These are phyloP conservation scores for Rhabdomys dilectus DNA, from an alignment of 2,113 vertebrate species.

Conservation along the genomic window DNA sequence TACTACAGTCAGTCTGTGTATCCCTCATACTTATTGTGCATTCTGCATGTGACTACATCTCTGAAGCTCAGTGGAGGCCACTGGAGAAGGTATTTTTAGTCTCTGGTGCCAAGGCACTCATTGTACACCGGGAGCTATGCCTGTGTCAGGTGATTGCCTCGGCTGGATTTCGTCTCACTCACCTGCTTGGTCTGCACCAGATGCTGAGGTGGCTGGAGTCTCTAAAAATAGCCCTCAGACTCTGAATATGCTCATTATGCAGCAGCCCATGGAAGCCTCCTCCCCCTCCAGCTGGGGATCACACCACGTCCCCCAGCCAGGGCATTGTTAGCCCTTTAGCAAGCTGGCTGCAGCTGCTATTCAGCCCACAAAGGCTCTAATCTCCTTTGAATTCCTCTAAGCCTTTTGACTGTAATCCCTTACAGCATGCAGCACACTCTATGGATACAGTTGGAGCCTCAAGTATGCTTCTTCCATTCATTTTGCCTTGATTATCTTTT, in stretches of 20 bases:
- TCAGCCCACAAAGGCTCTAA: constrained; percentile 57
- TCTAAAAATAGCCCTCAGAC: constrained; percentile 51
- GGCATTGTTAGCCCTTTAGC: constrained; percentile 56
- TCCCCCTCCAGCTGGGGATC: constrained; percentile 35
- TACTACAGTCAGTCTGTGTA: rapidly evolving
- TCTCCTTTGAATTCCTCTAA: constrained; percentile 57
- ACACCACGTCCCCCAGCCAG: constrained; percentile 7
- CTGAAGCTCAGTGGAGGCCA: neutral
- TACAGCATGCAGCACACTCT: neutral
- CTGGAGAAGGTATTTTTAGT: neutral
- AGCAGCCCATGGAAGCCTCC: neutral
- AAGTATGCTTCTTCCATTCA: neutral
- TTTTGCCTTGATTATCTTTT: constrained; percentile 61
- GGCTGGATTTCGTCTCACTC: neutral
- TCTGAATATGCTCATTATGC: neutral
- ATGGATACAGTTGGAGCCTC: neutral
- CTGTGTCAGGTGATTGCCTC: neutral
- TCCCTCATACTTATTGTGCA: neutral
- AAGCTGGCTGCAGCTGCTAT: constrained; percentile 42
- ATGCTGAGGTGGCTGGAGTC: neutral
- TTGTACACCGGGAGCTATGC: neutral
- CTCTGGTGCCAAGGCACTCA: neutral
- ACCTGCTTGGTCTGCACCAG: neutral
- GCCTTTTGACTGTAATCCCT: constrained; percentile 58
- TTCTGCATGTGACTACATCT: rapidly evolving